Conservation (phyloP, 1,140 invertebrate genomes). For the Halictus rubicundus region DNA sequence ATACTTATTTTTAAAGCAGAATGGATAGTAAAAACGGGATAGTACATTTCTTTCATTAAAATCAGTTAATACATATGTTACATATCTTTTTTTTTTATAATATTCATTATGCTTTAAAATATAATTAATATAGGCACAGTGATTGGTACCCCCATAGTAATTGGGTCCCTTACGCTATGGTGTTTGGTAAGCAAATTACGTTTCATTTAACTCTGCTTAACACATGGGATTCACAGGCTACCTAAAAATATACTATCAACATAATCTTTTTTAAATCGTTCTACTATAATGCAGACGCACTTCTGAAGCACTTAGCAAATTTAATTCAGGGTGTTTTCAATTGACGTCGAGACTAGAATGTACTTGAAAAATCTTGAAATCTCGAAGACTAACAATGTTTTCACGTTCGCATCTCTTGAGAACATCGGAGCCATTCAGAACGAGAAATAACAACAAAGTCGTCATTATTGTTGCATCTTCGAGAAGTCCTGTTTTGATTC, state of each 20-base stretch:
- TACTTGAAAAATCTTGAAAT: neutral
- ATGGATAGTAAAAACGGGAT: too few species aligned
- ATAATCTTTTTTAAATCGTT: neutral
- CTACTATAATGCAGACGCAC: neutral
- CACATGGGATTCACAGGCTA: too few species aligned
- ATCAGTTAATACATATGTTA: too few species aligned
- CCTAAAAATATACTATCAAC: too few species aligned
- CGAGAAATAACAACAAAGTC: neutral
- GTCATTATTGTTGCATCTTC: neutral
- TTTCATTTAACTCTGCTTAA: neutral
- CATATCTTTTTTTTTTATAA: too few species aligned
- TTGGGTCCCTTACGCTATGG: too few species aligned
- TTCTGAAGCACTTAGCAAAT: neutral
- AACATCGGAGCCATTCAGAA: neutral
- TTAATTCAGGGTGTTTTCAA: neutral
- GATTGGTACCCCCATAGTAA: too few species aligned
- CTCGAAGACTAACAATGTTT: neutral
- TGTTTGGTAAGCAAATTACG: neutral
- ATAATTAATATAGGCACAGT: too few species aligned
- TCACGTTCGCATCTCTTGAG: neutral
- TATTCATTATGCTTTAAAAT: too few species aligned
- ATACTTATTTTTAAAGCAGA: too few species aligned
- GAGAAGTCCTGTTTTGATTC: slow-evolving; percentile 3
- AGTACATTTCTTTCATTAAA: too few species aligned
- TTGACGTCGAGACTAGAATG: too few species aligned